Evolutionary conservation across 2,113 vertebrate species (phyloP).

Genomic region (Sceloporus undulatus): DNA sequence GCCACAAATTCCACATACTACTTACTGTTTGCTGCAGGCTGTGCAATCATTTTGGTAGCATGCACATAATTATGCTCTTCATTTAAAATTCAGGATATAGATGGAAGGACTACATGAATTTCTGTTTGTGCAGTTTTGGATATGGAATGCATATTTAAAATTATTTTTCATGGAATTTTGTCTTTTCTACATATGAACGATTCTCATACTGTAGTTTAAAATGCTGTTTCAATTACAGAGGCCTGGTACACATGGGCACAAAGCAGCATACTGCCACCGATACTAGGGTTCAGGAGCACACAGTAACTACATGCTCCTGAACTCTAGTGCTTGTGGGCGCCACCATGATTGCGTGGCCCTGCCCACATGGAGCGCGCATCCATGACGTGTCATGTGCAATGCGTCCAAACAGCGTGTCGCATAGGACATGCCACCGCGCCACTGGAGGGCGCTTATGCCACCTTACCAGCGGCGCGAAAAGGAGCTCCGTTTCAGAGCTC

Average conservation of each 20-base stretch:
- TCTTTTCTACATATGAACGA: background rate
- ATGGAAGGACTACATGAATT: conserved; percentile 12
- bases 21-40: conserved; percentile 25
- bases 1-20: conserved; percentile 31
- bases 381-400: no score
- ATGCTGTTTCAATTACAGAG: background rate
- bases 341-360: no score
- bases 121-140: conserved; percentile 4
- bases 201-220: conserved; percentile 4
- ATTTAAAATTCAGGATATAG: conserved; percentile 24
- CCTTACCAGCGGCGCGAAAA: no score
- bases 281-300: no score
- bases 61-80: conserved; percentile 26
- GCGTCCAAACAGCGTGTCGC: no score
- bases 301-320: no score
- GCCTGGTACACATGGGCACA: background rate
- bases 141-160: background rate
- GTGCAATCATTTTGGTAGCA: conserved; percentile 19
- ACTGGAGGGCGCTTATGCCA: no score
- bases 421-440: no score
- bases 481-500: no score
- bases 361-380: no score
- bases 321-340: no score
- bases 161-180: conserved; percentile 15
- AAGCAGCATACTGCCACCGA: no score